Base-by-base conservation (phyloP, 2,113 vertebrate species). In the Mesembrinibis cayennensis region DNA sequence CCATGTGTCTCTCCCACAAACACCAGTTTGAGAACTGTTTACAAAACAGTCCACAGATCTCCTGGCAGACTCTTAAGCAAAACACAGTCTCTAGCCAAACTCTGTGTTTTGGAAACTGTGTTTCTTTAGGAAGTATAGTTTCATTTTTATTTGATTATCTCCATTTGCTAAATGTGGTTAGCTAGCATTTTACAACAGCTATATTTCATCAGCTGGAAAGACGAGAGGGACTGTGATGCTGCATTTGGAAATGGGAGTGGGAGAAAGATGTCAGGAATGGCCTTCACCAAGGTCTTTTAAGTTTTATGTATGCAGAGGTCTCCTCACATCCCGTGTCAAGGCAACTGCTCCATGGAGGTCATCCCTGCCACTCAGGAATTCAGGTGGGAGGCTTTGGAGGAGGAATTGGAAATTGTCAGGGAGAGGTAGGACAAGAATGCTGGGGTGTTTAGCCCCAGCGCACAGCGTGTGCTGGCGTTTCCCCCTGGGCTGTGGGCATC, bases 21-120 rank as follows among this genome's bases (percentile, higher is more conserved):
- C 52, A 94, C 65, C 40, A 56, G 61, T 94, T 67, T 91, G 89
- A 91, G 70, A 89, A 93, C 84, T 89, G 81, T 95, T 94, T 96
- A 93, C 91, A 91, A 96, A 94, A 94, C 70, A 84, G 89, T 91
- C 87, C 91, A 82, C 91, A 94, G 84, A 91, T 96, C 91, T 95
- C 66, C 76, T 96, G 95, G 93, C 93, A 96, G 65, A 61, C 65
- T 94, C 47, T 55, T 67, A 76, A 72, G 89, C 52, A 93, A 91
- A 96, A 89, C 63, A 93, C 20, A 78, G 32, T 79, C 63, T 89
- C 76, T 42, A 90, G 93, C 91, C 94, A 96, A 95, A 82, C 44
- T 69, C 78, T 95, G 77, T 95, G 78, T 89, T 96, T 96, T 95
- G 89, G 93, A 96, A 96, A 94, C 21, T 36, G 22, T 58, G 13